A percentile compares a stretch with the other conserved stretches of the same genome.
phyloP scores from a whole-genome alignment of 2,797 vertebrate species.

The Netta rufina region DNA sequence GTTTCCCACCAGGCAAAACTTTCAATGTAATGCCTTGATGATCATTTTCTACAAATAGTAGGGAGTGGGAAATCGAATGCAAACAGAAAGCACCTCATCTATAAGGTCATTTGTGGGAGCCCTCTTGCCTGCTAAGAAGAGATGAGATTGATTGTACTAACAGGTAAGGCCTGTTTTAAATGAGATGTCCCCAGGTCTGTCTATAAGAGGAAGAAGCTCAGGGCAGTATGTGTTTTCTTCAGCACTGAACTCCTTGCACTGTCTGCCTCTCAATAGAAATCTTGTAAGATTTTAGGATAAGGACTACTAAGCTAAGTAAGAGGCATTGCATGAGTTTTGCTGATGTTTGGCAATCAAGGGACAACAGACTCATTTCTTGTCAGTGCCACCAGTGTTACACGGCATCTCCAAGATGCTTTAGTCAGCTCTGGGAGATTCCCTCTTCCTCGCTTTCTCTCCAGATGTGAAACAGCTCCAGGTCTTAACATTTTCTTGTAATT shows the following conservation, averaged over 20 bases:
- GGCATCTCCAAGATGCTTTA: not conserved
- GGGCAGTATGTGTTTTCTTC: not conserved
- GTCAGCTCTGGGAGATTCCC: not conserved
- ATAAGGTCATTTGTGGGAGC: constrained; percentile 55
- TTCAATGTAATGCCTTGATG: constrained; percentile 71
- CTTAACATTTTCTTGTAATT: not conserved
- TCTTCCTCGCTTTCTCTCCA: not conserved
- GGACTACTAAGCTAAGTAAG: not conserved
- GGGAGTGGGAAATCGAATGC: constrained; percentile 47
- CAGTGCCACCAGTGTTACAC: not conserved
- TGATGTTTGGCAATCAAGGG: not conserved
- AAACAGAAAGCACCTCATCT: constrained; percentile 62
- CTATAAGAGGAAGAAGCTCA: not conserved
- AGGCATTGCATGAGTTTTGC: not conserved
- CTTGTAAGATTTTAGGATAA: not conserved
- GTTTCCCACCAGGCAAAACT: constrained; percentile 49
- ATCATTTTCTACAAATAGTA: constrained; percentile 61
- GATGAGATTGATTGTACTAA: constrained; percentile 49
- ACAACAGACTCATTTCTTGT: not conserved
- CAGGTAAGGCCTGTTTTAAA: constrained; percentile 23
- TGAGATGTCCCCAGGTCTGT: not conserved
- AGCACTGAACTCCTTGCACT: not conserved
- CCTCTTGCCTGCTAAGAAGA: constrained; percentile 33
- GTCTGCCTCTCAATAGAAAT: not conserved
- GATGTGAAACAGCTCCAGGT: not conserved